Conservation (phyloP, 2,113 vertebrate genomes). For the Pseudorectes ferrugineus region DNA sequence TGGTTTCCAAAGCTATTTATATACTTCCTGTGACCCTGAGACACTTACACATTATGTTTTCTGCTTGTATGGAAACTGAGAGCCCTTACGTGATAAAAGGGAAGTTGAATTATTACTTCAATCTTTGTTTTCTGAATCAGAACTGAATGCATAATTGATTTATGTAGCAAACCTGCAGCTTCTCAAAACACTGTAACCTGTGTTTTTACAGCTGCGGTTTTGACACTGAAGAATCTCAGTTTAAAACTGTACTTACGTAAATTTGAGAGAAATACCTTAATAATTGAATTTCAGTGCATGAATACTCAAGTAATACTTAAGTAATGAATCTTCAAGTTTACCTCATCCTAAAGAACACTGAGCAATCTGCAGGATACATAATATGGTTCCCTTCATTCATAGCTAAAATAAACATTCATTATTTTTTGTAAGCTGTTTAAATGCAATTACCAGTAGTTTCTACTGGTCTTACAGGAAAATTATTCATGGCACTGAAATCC, state of each 20-base stretch:
- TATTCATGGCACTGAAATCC: not conserved
- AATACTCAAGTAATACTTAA: not conserved
- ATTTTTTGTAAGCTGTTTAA: not conserved
- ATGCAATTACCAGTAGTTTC: not conserved
- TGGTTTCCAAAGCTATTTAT: not conserved
- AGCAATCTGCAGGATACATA: not conserved
- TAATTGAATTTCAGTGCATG: not conserved
- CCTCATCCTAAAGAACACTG: not conserved
- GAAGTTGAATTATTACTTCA: not conserved
- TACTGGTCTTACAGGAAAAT: not conserved
- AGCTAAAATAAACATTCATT: not conserved
- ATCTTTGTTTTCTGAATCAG: not conserved
- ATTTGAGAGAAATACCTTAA: not conserved
- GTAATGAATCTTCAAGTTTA: not conserved
- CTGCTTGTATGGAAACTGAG: not conserved
- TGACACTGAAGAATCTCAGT: not conserved
- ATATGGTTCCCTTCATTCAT: not conserved
- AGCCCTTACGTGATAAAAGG: not conserved
- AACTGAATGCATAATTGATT: not conserved
- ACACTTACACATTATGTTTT: not conserved
- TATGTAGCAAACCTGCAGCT: not conserved
- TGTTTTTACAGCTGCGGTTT: not conserved
- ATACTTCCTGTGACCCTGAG: not conserved
- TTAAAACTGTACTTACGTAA: not conserved
- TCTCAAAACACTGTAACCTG: not conserved